Conservation (phyloP, 2,113 vertebrate genomes). For the Nyctibius bracteatus region DNA sequence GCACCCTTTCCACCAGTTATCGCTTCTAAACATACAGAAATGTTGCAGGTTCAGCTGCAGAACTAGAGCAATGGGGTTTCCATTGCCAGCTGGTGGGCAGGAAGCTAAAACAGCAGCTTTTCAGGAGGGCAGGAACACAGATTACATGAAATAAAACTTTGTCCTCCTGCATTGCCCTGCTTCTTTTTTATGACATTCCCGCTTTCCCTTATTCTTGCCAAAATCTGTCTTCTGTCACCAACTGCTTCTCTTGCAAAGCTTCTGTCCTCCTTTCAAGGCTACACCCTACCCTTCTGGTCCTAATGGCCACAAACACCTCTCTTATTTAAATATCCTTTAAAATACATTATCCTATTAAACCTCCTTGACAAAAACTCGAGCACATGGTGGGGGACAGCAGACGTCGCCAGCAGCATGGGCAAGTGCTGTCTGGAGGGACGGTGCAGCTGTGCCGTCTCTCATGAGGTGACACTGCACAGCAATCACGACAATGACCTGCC, state of each 20-base stretch:
- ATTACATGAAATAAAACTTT: not conserved
- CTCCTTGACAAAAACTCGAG: not conserved
- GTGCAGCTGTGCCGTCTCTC: not conserved
- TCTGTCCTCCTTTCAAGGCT: not conserved
- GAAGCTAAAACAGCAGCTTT: not conserved
- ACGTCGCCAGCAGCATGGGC: fast-evolving
- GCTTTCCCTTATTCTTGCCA: not conserved
- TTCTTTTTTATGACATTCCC: not conserved
- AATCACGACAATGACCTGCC: not conserved
- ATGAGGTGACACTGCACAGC: not conserved
- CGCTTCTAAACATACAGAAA: not conserved
- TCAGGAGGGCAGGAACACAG: not conserved
- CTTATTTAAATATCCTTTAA: not conserved
- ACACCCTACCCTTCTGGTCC: not conserved
- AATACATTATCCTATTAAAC: not conserved
- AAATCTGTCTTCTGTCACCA: not conserved
- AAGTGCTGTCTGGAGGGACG: fast-evolving
- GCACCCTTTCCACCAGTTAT: not conserved
- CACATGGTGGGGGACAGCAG: not conserved
- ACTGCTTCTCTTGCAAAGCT: not conserved
- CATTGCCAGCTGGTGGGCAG: not conserved
- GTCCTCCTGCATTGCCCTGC: not conserved
- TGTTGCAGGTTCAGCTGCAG: not conserved
- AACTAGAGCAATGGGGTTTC: not conserved
- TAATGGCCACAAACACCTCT: fast-evolving